Evolutionary conservation across 2,888 invertebrate species (phyloP).

Genomic region (Campoletis raptor): DNA sequence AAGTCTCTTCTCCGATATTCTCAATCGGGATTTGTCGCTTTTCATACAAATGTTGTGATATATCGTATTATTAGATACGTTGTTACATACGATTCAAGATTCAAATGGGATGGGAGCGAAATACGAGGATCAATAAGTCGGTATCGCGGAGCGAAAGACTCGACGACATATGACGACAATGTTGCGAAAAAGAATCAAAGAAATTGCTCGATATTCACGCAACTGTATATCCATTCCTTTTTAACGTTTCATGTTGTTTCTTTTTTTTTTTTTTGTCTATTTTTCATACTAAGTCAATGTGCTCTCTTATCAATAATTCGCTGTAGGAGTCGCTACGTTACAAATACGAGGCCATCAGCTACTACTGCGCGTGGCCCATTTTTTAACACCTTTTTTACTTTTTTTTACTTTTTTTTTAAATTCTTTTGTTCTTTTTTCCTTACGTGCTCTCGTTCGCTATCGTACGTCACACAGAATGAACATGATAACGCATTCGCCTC

Average conservation of each 20-base stretch:
- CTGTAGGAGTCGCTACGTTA: not conserved
- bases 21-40: not conserved
- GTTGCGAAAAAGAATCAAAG: not conserved
- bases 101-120: not conserved
- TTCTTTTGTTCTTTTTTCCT: constrained; percentile 11
- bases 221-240: not conserved
- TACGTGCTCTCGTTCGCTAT: constrained; percentile 27
- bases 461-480: constrained; percentile 25
- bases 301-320: constrained; percentile 10
- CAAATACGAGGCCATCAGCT: not conserved
- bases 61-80: not conserved
- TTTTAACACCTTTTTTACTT: constrained; percentile 21
- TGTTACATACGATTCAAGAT: not conserved
- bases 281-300: not conserved
- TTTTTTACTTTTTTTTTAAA: constrained; percentile 9
- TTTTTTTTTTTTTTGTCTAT: not conserved
- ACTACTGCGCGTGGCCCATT: not conserved
- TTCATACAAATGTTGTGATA: not conserved
- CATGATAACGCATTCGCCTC: constrained; percentile 9
- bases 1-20: not conserved
- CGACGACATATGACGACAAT: not conserved
- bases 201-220: not conserved
- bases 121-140: not conserved
- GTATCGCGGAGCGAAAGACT: not conserved
- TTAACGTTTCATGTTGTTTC: not conserved